These are phyloP conservation scores for Sclerodermus sp. DNA, from an alignment of 2,888 invertebrate genomes.

Conservation along the genomic window DNA sequence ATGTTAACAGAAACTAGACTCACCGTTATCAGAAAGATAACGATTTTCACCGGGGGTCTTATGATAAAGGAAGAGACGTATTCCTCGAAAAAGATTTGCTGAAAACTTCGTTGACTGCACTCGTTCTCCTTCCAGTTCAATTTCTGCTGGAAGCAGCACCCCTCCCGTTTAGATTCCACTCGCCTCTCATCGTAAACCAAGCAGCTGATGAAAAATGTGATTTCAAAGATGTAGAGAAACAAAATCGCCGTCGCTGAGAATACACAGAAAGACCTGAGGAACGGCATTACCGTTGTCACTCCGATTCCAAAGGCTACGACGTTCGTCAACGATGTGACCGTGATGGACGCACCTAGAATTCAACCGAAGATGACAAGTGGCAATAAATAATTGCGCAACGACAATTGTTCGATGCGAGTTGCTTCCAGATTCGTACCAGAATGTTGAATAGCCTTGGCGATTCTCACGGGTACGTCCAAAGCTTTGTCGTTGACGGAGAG, in stretches of 20 bases:
- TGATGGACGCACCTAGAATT: slow-evolving; percentile 57
- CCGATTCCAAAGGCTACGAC: slow-evolving; percentile 60
- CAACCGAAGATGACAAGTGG: no score
- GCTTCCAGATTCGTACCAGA: no score
- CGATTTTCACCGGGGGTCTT: slow-evolving; percentile 50
- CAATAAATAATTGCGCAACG: no score
- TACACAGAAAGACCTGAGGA: slow-evolving; percentile 59
- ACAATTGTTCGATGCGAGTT: no score
- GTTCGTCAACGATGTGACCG: slow-evolving; percentile 60
- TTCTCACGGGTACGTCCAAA: slow-evolving; percentile 40
- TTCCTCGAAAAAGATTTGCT: slow-evolving; percentile 52
- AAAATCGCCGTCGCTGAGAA: slow-evolving; percentile 59
- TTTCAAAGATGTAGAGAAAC: slow-evolving; percentile 56
- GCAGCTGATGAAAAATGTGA: slow-evolving; percentile 60
- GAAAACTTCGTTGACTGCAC: slow-evolving; percentile 55
- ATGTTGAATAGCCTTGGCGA: slow-evolving; percentile 53
- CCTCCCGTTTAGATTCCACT: slow-evolving; percentile 44
- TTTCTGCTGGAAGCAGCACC: slow-evolving; percentile 44
- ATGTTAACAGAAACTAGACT: slow-evolving; percentile 48
- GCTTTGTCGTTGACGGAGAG: slow-evolving; percentile 37
- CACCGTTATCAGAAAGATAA: slow-evolving; percentile 48
- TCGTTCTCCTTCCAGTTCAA: slow-evolving; percentile 52
- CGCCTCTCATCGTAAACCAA: slow-evolving; percentile 58
- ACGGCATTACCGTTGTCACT: slow-evolving; percentile 60
- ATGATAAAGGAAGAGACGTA: slow-evolving; percentile 53